Conservation (phyloP, 2,888 invertebrate species). For the Gastrophysa polygoni region DNA sequence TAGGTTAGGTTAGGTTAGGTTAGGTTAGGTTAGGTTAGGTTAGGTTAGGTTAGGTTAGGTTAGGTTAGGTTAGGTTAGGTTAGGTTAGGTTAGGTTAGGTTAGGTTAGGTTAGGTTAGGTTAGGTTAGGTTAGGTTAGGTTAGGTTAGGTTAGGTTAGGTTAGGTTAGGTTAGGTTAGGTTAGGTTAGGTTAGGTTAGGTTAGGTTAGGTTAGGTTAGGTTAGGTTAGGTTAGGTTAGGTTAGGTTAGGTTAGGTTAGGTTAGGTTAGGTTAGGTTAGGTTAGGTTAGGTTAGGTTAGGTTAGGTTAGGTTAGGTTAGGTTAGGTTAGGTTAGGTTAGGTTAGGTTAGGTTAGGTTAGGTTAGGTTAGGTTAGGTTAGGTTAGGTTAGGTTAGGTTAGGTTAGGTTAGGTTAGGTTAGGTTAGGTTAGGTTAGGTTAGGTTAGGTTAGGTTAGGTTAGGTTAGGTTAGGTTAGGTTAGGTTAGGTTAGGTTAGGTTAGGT, state of each 20-base stretch:
- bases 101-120: constrained; percentile 31
- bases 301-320: constrained; percentile 33
- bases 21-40: constrained; percentile 35
- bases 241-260: constrained; percentile 33
- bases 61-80: constrained; percentile 23
- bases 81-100: constrained; percentile 28
- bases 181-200: constrained; percentile 31
- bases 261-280: constrained; percentile 22
- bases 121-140: constrained; percentile 35
- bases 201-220: constrained; percentile 30
- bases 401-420: constrained; percentile 23
- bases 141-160: constrained; percentile 32
- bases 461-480: constrained; percentile 23
- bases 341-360: constrained; percentile 35
- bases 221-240: constrained; percentile 32
- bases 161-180: constrained; percentile 34
- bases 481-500: constrained; percentile 22
- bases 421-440: constrained; percentile 19
- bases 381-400: constrained; percentile 17
- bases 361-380: constrained; percentile 28
- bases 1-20: constrained; percentile 34
- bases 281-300: constrained; percentile 23
- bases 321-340: constrained; percentile 35
- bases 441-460: constrained; percentile 21
- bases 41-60: constrained; percentile 37